Base-by-base conservation (phyloP, 2,888 invertebrate species). In the Danaus chrysippus region DNA sequence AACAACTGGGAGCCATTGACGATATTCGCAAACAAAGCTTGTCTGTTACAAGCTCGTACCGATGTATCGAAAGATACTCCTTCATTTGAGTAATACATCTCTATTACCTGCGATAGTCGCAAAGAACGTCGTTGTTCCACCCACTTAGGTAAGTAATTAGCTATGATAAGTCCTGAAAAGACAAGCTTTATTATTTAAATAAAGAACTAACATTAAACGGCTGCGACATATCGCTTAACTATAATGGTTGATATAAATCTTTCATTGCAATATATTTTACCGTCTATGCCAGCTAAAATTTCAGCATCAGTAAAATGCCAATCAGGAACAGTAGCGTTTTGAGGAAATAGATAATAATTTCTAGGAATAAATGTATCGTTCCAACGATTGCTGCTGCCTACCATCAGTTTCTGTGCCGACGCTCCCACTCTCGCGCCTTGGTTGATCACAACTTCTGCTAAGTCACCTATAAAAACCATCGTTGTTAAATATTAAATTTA, bases 241-340 rank as follows among this genome's bases (percentile, higher is more conserved):
- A 8, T 34, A 34, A 34, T 6, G 23, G 23, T 34, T 6, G 23
- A 6, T 5, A 34, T 58, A 15, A 12, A 34, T 54, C 17, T 19
- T 15, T 12, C 53, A 3, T 15, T 13, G 5, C 34, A 41, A 17
- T 57, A 19, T 2, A 19, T 59, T 73, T 72, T 83, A 93, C 94
- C 94, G 76, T 95, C 95, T 55, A 95, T 90, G 42, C 93, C 94
- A 44, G 93, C 94, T 44, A 95, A 77, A 59, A 95, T 91, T 81
- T 95, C 94, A 19, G 94, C 92, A 72, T 94, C 93, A 8, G 94
- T 94, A 70, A 93, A 88, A 69, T 94, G 94, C 91, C 93, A 94
- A 68, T 91, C 87, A 0, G 85, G 75, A 12, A 80, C 68, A 3
- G 85, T 82, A 49, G 77, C 77, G 67, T 90, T 84, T 62, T 82